phyloP scores from a whole-genome alignment of 2,113 vertebrate genomes.

The Colistium nudipinnis region DNA sequence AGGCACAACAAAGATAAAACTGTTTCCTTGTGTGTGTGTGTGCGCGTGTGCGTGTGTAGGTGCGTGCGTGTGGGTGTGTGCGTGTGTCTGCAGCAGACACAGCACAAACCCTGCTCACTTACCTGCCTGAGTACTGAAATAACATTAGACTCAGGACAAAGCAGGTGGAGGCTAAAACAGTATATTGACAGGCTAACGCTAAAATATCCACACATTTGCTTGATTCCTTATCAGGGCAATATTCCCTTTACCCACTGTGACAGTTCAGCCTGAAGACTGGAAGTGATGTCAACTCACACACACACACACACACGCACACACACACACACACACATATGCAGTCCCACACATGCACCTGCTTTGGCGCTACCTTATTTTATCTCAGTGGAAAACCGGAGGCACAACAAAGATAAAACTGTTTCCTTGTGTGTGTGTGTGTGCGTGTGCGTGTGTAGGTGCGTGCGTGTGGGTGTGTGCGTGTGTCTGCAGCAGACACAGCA shows the following conservation, averaged over 20 bases:
- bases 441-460: slow-evolving; percentile 2
- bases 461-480: not conserved
- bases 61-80: not conserved
- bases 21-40: not conserved
- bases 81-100: not conserved
- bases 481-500: not conserved
- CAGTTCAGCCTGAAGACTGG: slow-evolving; percentile 59
- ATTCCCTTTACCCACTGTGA: slow-evolving; percentile 44
- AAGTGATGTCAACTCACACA: slow-evolving; percentile 63
- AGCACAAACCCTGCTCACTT: not conserved
- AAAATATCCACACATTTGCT: slow-evolving; percentile 29
- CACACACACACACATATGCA: too few relatives aligned
- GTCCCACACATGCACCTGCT: too few relatives aligned
- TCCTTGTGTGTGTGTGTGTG: slow-evolving; percentile 22
- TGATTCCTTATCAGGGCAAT: slow-evolving; percentile 70
- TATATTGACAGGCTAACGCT: not conserved
- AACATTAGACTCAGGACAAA: slow-evolving; percentile 39
- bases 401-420: too few relatives aligned
- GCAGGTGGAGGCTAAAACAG: slow-evolving; percentile 51
- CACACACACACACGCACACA: too few relatives aligned
- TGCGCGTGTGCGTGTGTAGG: slow-evolving; percentile 32
- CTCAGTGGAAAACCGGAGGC: too few relatives aligned
- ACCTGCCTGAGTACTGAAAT: slow-evolving; percentile 27
- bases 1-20: too few relatives aligned
- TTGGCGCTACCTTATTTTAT: too few relatives aligned